Evolutionary conservation across 2,797 vertebrate species (phyloP).

Genomic region (Tauraco hartlaubi): DNA sequence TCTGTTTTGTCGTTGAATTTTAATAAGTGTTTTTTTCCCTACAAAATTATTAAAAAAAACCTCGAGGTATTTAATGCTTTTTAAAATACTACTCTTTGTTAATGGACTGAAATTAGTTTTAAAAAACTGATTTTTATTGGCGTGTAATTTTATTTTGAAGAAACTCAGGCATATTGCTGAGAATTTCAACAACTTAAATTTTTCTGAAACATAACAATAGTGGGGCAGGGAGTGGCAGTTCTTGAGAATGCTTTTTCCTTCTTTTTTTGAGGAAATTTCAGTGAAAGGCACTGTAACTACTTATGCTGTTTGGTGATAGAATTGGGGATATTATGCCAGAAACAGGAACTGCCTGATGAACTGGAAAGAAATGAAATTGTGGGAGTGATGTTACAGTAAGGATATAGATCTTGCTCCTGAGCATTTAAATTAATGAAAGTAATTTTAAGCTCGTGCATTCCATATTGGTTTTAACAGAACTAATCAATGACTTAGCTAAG

Average conservation of each 20-base stretch:
- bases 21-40: not conserved
- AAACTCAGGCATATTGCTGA: not conserved
- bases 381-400: not conserved
- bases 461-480: not conserved
- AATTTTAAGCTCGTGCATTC: not conserved
- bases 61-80: not conserved
- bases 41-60: not conserved
- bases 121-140: not conserved
- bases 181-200: not conserved
- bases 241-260: not conserved
- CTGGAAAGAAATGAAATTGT: not conserved
- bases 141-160: not conserved
- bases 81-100: not conserved
- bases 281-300: not conserved
- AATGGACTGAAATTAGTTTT: not conserved
- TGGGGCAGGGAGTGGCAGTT: not conserved
- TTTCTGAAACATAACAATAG: not conserved
- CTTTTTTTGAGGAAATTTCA: not conserved
- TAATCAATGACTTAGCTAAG: not conserved
- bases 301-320: not conserved
- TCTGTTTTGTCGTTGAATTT: not conserved
- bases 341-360: conserved; percentile 2
- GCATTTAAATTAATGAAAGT: not conserved
- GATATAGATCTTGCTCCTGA: not conserved
- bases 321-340: not conserved